These are phyloP conservation scores for Pomatorhinus ruficollis DNA, from an alignment of 2,113 vertebrate species.

Conservation along the genomic window DNA sequence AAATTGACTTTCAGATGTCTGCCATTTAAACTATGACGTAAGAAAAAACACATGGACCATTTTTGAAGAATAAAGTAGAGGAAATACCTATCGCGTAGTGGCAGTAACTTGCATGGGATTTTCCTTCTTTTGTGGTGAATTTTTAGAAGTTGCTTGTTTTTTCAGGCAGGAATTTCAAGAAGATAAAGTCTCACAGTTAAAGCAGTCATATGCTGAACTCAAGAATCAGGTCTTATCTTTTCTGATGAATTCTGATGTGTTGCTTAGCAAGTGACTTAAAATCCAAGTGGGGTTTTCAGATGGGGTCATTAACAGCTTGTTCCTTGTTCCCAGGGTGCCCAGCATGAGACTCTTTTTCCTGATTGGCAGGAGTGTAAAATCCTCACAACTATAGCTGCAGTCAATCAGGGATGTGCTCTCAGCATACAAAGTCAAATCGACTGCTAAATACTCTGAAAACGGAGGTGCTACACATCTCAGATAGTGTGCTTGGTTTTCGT, in stretches of 20 bases:
- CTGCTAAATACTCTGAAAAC: not conserved
- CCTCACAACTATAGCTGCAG: not conserved
- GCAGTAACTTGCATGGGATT: not conserved
- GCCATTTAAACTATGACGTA: not conserved
- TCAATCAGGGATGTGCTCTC: not conserved
- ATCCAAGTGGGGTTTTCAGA: not conserved
- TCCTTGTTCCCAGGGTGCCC: not conserved
- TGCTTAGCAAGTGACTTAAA: constrained; percentile 6
- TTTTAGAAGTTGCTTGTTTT: not conserved
- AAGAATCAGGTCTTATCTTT: not conserved
- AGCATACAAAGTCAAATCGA: not conserved
- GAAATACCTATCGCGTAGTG: not conserved
- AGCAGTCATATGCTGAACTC: not conserved
- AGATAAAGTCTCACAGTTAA: not conserved
- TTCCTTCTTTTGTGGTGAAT: not conserved
- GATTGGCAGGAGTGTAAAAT: constrained; percentile 11
- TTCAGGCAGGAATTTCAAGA: not conserved
- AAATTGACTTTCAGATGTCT: not conserved
- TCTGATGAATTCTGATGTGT: not conserved
- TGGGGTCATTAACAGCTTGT: not conserved
- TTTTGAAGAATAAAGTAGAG: not conserved
- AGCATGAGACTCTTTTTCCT: not conserved
- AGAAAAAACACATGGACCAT: not conserved
- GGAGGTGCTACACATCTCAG: not conserved
- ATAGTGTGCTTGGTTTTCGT: not conserved